phyloP scores from a whole-genome alignment of 2,797 vertebrate genomes.

The Phataginus tricuspis region DNA sequence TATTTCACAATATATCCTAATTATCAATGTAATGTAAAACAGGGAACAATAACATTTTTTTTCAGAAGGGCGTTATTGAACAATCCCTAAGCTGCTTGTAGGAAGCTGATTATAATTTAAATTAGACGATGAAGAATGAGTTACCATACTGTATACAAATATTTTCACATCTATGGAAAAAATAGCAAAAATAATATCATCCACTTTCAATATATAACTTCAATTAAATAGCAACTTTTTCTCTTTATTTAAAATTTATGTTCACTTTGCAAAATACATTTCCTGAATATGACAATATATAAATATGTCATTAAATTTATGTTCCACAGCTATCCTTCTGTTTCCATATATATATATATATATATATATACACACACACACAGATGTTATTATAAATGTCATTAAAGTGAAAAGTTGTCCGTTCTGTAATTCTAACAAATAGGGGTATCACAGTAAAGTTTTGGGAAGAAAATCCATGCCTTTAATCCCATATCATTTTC shows the following conservation, averaged over 20 bases:
- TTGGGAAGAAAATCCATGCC: slow-evolving; percentile 45
- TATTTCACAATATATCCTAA: background rate
- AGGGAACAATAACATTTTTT: background rate
- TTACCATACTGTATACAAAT: background rate
- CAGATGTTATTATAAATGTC: slow-evolving; percentile 6
- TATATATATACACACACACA: background rate
- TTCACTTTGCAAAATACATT: background rate
- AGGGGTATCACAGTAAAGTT: slow-evolving; percentile 46
- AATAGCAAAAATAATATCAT: background rate
- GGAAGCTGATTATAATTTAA: background rate
- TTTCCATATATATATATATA: background rate
- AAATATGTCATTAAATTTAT: background rate
- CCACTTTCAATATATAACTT: background rate
- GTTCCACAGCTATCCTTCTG: background rate
- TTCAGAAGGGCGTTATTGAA: background rate
- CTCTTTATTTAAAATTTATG: background rate
- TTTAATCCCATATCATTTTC: slow-evolving; percentile 66
- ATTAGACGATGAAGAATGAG: background rate
- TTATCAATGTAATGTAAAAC: background rate
- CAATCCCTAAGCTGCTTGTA: background rate
- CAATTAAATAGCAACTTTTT: background rate
- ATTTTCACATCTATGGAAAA: background rate
- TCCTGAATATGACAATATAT: background rate
- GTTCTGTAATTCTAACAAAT: slow-evolving; percentile 56
- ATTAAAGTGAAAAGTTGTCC: background rate